Evolutionary conservation across 1,140 invertebrate genomes (phyloP).

Genomic region (Mamestra configurata): DNA sequence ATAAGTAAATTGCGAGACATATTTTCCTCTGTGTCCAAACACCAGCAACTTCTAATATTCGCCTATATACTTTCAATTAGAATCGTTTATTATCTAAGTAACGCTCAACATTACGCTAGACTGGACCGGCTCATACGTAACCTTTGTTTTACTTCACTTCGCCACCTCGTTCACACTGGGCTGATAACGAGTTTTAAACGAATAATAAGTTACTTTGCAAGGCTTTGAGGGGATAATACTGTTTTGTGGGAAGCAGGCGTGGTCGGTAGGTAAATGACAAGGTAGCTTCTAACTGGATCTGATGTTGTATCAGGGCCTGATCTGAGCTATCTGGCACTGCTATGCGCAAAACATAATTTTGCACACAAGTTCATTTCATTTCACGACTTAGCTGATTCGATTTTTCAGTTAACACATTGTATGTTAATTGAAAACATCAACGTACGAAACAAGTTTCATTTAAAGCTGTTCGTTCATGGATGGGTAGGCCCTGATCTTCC

Average conservation of each 20-base stretch:
- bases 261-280: background rate
- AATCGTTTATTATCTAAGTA: slow-evolving; percentile 15
- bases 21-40: slow-evolving; percentile 18
- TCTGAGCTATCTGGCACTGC: too few species aligned
- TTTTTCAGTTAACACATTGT: too few species aligned
- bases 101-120: slow-evolving; percentile 35
- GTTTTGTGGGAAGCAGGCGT: background rate
- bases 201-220: background rate
- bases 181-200: background rate
- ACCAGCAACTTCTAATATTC: slow-evolving; percentile 31
- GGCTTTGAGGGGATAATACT: background rate
- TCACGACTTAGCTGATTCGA: too few species aligned
- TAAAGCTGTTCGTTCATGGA: too few species aligned
- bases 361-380: too few species aligned
- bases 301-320: background rate
- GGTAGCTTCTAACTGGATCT: background rate
- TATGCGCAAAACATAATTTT: too few species aligned
- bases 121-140: slow-evolving; percentile 49
- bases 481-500: too few species aligned
- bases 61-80: slow-evolving; percentile 39
- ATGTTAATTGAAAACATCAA: too few species aligned
- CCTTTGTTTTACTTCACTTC: slow-evolving; percentile 10
- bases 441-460: too few species aligned
- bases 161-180: background rate
- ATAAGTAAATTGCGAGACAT: too few species aligned